phyloP scores from a whole-genome alignment of 2,888 invertebrate species.

The Empis livida region DNA sequence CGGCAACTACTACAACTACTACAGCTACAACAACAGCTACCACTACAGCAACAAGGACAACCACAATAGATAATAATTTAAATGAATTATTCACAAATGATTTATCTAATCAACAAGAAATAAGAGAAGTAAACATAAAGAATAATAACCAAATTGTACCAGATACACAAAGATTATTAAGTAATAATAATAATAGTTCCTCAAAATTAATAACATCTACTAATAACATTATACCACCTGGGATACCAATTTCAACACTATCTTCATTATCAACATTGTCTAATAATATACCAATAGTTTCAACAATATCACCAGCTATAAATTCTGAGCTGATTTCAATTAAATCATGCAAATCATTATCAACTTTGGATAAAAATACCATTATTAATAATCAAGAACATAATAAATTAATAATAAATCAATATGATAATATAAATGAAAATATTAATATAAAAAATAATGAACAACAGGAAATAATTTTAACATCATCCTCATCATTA shows the following conservation, averaged over 20 bases:
- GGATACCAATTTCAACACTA: background rate
- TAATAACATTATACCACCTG: no score
- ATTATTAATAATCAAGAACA: background rate
- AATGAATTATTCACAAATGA: no score
- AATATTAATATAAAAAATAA: background rate
- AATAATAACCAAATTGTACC: slow-evolving; percentile 19
- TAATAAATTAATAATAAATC: background rate
- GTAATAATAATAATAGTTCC: background rate
- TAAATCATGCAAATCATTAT: no score
- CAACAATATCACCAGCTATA: no score
- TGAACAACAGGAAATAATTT: no score
- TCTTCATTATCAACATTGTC: background rate
- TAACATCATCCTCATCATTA: no score
- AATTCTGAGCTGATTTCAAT: no score
- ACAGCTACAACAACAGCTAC: no score
- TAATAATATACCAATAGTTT: no score
- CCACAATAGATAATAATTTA: no score
- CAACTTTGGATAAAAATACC: background rate
- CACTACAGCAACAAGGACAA: slow-evolving; percentile 8
- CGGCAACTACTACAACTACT: slow-evolving; percentile 7
- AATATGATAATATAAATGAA: background rate
- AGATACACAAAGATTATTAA: slow-evolving; percentile 16
- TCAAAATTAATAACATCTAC: no score
- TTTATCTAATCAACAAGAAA: slow-evolving; percentile 18
- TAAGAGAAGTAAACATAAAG: slow-evolving; percentile 18